Conservation (phyloP, 1,140 invertebrate species). For the Nilaparvata lugens region DNA sequence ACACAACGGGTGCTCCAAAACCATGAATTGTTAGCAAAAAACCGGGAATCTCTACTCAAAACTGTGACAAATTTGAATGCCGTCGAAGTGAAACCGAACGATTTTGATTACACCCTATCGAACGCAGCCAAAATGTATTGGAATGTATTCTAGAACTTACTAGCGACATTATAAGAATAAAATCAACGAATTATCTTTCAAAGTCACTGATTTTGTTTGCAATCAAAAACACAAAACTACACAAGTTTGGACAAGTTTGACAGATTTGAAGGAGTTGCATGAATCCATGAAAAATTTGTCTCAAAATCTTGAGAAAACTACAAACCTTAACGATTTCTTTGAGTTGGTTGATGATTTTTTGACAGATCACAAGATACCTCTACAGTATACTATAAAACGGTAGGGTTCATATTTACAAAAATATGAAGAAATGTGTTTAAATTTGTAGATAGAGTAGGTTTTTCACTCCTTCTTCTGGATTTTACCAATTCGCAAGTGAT, state of each 20-base stretch:
- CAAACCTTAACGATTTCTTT: background rate
- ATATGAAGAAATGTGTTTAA: background rate
- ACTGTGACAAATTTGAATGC: background rate
- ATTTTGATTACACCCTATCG: background rate
- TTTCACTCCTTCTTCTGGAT: background rate
- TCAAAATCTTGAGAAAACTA: background rate
- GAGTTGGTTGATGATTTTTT: background rate
- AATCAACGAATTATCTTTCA: background rate
- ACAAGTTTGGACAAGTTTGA: background rate
- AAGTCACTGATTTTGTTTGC: background rate
- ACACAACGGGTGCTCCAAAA: background rate
- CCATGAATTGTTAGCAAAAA: background rate
- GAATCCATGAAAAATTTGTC: background rate
- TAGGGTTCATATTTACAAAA: background rate
- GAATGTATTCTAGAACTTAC: background rate
- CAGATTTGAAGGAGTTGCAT: background rate
- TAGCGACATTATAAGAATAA: background rate
- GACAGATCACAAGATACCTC: background rate
- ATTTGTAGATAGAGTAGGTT: background rate
- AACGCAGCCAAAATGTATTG: background rate
- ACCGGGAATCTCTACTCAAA: background rate
- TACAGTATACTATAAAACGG: background rate
- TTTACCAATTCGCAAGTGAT: background rate
- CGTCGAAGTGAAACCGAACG: background rate
- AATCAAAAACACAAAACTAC: background rate